Evolutionary conservation across 1,140 invertebrate species (phyloP), one percentile per base, ranked within the genome.

Genomic region (Epicauta chinensis): DNA sequence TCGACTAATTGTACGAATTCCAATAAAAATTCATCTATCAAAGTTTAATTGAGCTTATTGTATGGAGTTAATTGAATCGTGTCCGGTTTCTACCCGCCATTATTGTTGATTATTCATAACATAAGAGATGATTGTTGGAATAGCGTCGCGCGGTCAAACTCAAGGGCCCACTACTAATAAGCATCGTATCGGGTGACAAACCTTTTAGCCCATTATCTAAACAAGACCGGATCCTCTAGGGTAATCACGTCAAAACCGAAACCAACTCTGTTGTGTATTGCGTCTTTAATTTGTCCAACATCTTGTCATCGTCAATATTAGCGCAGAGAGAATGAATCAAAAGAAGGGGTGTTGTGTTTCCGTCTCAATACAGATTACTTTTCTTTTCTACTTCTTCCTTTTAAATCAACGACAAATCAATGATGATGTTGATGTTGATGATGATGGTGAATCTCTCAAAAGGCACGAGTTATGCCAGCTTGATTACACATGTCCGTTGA

Each of bases 401-500:
- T n/a, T 34, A n/a, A 3, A 34, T 34, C 12, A 34, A 7, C 12
- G 32, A 34, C 32, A 34, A 34, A n/a, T n/a, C 12, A 34, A 3
- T 34, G 32, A 12, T 12, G 12, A 7, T 34, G 12, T 34, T 34
- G 12, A 34, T 12, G n/a, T n/a, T n/a, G 6, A n/a, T 35, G 30
- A 39, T 13, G 49, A 13, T 52, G 43, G 23, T 41, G 36, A 37
- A 23, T 17, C 34, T 51, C 56, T 58, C 51, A 58, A 53, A 56
- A 54, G 51, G 51, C 56, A 54, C 44, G 46, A 59, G 54, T 61
- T 61, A 58, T 59, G 38, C 49, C 23, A 44, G 56, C 60, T 55
- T 63, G 59, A 63, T 63, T 63, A 61, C 61, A 55, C 56, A 49
- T 61, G 56, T 57, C 59, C 54, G 61, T 55, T 63, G 61, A 63